Base-by-base conservation (phyloP, 2,888 invertebrate species). In the Pyrocoelia pectoralis region DNA sequence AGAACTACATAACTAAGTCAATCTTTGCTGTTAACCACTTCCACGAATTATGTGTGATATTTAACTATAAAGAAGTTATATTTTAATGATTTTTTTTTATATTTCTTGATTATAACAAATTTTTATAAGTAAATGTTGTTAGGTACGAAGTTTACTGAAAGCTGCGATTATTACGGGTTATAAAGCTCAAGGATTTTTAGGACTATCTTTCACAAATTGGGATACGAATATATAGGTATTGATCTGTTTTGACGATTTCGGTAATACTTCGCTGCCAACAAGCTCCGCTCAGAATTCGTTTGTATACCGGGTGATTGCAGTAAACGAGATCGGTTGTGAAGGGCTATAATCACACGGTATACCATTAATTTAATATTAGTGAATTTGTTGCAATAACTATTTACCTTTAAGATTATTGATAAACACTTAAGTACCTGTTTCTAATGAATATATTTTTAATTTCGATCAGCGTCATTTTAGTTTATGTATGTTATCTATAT, bases 31-130 rank as follows among this genome's bases (percentile, higher is more conserved):
- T 63, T 63, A 63, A 64, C 52, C 64, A 69, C 68, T 69, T 69
- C 69, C 69, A 68, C 60, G 64, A 66, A 68, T 68, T 69, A 66
- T 58, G 66, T 69, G 69, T 69, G 69, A 69, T 69, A 65, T 57
- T 50, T 64, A 59, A 62, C 55, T 57, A 53, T 63, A 50, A 60
- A 57, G 55, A 66, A 56, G 43, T 28, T 65, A 61, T 66, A 58
- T 58, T 54, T 55, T 55, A 60, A 50, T 66, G 62, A 59, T 59
- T 58, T 41, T 61, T 56, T 41, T 65, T 61, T 57, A 51, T 50
- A 65, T 56, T 13, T 13, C 56, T 55, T 48, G 43, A 53, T 8
- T 5, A 9, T 18, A 19, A 49, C 14, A 18, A 24, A 14, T n/a
- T 49, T 5, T 17, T 18, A 17, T 49, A 50, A 29, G 24, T 5